Conservation (phyloP, 2,888 invertebrate species). For the Andrena fulva region DNA sequence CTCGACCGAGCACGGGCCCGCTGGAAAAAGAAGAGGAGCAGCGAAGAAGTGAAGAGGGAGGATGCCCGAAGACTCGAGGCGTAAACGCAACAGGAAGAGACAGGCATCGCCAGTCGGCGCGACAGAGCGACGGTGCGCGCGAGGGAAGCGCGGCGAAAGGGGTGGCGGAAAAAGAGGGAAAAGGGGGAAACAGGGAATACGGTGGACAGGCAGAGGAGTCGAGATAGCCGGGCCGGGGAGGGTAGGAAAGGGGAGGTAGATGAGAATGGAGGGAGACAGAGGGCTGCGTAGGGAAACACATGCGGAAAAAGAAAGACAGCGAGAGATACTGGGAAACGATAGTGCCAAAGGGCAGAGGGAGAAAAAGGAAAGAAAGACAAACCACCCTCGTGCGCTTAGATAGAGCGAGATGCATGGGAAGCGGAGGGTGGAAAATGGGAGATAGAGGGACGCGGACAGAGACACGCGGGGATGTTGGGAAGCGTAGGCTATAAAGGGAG, state of each 20-base stretch:
- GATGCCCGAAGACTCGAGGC: neutral
- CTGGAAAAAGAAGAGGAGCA: neutral
- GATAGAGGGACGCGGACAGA: too few species aligned
- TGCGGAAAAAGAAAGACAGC: too few species aligned
- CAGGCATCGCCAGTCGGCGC: neutral
- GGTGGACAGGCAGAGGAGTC: neutral
- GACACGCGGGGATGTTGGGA: too few species aligned
- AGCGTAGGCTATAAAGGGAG: neutral
- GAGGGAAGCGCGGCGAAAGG: neutral
- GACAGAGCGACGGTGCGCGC: neutral
- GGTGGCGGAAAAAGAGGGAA: neutral
- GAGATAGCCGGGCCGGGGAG: neutral
- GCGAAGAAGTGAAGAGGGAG: slow-evolving; percentile 1
- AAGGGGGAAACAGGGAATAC: neutral
- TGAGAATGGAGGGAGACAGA: too few species aligned
- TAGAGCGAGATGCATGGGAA: too few species aligned
- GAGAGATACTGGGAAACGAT: too few species aligned
- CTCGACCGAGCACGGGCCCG: neutral
- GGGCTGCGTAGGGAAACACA: too few species aligned
- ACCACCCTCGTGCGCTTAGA: too few species aligned
- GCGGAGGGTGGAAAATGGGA: too few species aligned
- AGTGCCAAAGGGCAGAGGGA: too few species aligned
- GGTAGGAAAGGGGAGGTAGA: neutral
- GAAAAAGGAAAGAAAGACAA: too few species aligned
- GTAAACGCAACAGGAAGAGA: slow-evolving; percentile 26